Evolutionary conservation across 1,140 invertebrate species (phyloP), one percentile per base, ranked within the genome.

Genomic region (Drosophila ogumai): DNA sequence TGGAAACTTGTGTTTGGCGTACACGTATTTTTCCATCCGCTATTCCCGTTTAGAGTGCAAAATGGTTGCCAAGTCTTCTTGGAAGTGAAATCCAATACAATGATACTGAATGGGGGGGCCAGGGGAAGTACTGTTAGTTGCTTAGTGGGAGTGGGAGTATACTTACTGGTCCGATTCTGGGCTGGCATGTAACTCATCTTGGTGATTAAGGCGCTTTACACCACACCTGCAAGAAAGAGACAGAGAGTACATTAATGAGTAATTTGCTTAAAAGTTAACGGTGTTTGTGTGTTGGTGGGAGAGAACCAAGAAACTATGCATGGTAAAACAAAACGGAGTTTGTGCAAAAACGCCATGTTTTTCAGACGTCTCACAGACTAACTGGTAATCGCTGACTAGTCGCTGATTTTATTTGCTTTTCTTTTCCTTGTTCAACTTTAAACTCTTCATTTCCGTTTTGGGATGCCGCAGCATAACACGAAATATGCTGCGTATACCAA

Each of bases 111-210:
- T 7, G 15, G 55, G 10, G 49, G 10, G 10, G 13, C 46, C 47
- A 32, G 25, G 28, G 32, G 13, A 5, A 50, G 28, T 50, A 13
- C 44, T 46, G 44, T 46, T 46, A 50, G 25, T 32, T 50, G 47
- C 9, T 50, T 10, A 41, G 38, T 15, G 36, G 19, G 31, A 32
- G 38, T 40, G 41, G 15, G 57, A 57, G 13, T 28, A n/a, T 81
- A 96, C 95, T 96, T 94, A 96, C 96, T 96, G 90, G 95, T 95
- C 92, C 96, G 94, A 82, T 95, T 96, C 93, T 96, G 96, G 81
- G 95, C 94, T 88, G 95, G 94, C 94, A 96, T 96, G 94, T 95
- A 95, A 94, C 96, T 96, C 94, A 96, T 96, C 95, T 96, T 96
- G 94, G 93, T 92, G 88, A 91, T 91, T 91, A 79, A 91, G 82